Base-by-base conservation (phyloP, 2,113 vertebrate species). In the Chitala chitala region DNA sequence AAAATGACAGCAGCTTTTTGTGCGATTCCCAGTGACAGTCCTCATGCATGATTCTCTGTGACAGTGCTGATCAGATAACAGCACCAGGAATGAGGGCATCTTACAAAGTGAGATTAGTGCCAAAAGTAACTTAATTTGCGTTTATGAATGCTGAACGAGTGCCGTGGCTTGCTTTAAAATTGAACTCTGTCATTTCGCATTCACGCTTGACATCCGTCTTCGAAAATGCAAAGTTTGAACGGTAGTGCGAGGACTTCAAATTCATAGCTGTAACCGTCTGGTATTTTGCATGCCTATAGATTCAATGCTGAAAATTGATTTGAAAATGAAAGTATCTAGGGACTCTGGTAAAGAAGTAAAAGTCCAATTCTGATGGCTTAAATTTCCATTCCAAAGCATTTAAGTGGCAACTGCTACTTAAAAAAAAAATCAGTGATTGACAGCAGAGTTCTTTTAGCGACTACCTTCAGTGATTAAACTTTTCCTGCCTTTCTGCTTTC, bases 271-370 rank as follows among this genome's bases (percentile, higher is more conserved):
- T 33, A 63, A 38, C 33, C 31, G n/a, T n/a, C n/a, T n/a, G n/a
- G n/a, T n/a, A n/a, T n/a, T n/a, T n/a, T n/a, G n/a, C n/a, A n/a
- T n/a, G n/a, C n/a, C n/a, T n/a, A n/a, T n/a, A n/a, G n/a, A 38
- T 63, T 63, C 59, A 63, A 63, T 29, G 13, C 31, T 36, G 58
- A n/a, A n/a, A n/a, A n/a, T n/a, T n/a, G n/a, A n/a, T 61, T 33
- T 61, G 58, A 61, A 61, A 61, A 61, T 33, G 29, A 61, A 61
- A 2, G 2, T 33, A n/a, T 15, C 38, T 33, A 9, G 6, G 33
- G 15, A 38, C 59, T 38, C 33, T 17, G 38, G 31, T 20, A 33
- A 20, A 36, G 59, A 63, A 20, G 59, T 10, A n/a, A 13, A 20
- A 36, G 58, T 38, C 29, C 58, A 59, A 31, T 59, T 59, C 24